Base-by-base conservation (phyloP, 2,888 invertebrate species). In the Drosophila prolongata region DNA sequence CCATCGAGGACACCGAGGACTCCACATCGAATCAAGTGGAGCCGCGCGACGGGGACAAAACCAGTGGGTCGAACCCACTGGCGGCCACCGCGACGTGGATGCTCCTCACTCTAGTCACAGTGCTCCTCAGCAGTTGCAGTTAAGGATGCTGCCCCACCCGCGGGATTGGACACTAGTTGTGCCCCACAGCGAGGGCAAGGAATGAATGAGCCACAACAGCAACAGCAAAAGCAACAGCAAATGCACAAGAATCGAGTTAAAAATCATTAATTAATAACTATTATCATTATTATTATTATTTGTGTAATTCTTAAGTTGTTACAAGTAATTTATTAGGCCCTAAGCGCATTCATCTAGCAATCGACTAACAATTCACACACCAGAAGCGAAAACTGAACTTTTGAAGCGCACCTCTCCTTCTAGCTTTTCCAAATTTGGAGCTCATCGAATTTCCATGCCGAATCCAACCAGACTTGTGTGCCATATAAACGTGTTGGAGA, bases 61-160 rank as follows among this genome's bases (percentile, higher is more conserved):
- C 50, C 14, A 64, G 68, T 14, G 66, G 75, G 38, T 50, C 74
- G 54, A 78, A 77, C 59, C 76, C 74, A 10, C 54, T 71, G 65
- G 59, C 76, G 40, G 75, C 72, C 68, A 60, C 75, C 43, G 75
- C 76, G 70, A 79, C 71, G 24, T 80, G 80, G 60, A 75, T 74
- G 44, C 74, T 82, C 44, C 79, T 85, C 61, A 74, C 80, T 75
- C 90, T 90, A 89, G 90, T 90, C 90, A 89, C 87, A 79, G 68
- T 71, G 59, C 65, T 83, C 70, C 78, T 77, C 69, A 81, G 79
- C 67, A 76, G 83, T 64, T 77, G 83, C 74, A 87, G 88, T 87
- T 85, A 87, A 87, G 70, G 78, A 75, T 66, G 44, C 75, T 73
- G 62, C 78, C 61, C 69, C 69, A 69, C 56, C 24, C 14, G 27